Evolutionary conservation across 92 coral and sea anemone species (phyloP).

Genomic region (Metridium senile): DNA sequence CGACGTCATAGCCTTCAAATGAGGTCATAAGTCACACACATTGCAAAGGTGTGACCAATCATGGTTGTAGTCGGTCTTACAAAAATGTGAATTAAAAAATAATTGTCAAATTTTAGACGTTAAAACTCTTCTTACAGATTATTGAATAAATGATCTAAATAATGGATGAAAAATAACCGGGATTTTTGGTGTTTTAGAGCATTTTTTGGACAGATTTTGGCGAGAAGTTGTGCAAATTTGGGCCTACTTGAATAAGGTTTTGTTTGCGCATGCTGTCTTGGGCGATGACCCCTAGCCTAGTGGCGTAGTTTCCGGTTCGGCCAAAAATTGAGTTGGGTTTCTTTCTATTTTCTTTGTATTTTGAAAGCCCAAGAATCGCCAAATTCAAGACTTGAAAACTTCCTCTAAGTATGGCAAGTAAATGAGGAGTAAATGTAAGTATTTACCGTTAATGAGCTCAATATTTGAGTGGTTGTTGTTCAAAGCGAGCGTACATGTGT

Average conservation of each 20-base stretch:
- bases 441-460: slow-evolving; percentile 1
- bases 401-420: slow-evolving; percentile 3
- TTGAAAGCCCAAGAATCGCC: slow-evolving; percentile 11
- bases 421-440: slow-evolving; percentile 6
- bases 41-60: slow-evolving; percentile 41
- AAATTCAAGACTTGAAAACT: slow-evolving; percentile 11
- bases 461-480: neutral
- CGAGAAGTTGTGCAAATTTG: neutral
- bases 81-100: slow-evolving; percentile 13
- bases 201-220: neutral
- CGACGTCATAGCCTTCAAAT: slow-evolving; percentile 33
- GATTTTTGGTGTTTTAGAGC: neutral
- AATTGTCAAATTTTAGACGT: neutral
- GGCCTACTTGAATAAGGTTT: slow-evolving; percentile 5
- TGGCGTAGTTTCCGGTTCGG: slow-evolving; percentile 40
- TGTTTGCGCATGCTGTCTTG: slow-evolving; percentile 39
- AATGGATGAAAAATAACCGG: slow-evolving; percentile 4
- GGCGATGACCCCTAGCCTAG: slow-evolving; percentile 43
- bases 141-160: slow-evolving; percentile 7
- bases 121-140: neutral
- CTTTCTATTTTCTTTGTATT: slow-evolving; percentile 21
- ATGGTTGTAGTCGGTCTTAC: slow-evolving; percentile 7
- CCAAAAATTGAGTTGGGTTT: slow-evolving; percentile 17
- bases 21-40: slow-evolving; percentile 43
- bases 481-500: slow-evolving; percentile 6